These are phyloP conservation scores for Triops longicaudatus DNA, from an alignment of 1,140 invertebrate genomes.

Conservation along the genomic window DNA sequence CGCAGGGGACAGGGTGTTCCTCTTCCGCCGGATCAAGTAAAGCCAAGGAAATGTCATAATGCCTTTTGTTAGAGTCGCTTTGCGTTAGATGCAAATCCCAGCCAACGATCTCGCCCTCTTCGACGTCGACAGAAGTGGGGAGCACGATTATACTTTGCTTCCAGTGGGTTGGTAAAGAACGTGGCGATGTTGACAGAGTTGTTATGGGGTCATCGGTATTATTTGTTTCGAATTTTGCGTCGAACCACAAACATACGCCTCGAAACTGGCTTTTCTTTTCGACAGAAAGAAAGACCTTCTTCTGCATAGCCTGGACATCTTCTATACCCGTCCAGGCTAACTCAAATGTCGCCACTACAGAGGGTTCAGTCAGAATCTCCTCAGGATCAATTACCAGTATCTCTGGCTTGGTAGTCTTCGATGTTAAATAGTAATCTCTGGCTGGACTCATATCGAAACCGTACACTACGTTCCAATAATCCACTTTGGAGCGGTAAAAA, in stretches of 20 bases:
- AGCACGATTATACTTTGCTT: constrained; percentile 79
- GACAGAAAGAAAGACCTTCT: constrained; percentile 40
- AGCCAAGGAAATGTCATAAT: constrained; percentile 59
- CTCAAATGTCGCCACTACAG: constrained; percentile 38
- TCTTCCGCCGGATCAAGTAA: constrained; percentile 58
- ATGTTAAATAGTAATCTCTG: constrained; percentile 42
- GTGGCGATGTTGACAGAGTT: constrained; percentile 63
- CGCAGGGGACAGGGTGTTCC: constrained; percentile 66
- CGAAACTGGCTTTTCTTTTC: constrained; percentile 55
- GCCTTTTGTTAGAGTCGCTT: constrained; percentile 40
- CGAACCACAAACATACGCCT: constrained; percentile 52
- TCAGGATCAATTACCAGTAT: constrained; percentile 33
- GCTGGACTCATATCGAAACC: constrained; percentile 56
- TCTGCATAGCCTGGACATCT: constrained; percentile 36
- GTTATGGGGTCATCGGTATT: constrained; percentile 37
- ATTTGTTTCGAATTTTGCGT: constrained; percentile 36
- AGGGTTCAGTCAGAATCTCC: constrained; percentile 42
- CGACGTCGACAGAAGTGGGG: constrained; percentile 36
- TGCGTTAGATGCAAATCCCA: constrained; percentile 54
- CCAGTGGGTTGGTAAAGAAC: constrained; percentile 80
- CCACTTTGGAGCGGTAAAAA: constrained; percentile 45
- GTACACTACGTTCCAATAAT: constrained; percentile 54
- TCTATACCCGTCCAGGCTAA: constrained; percentile 34
- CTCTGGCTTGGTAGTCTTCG: constrained; percentile 32
- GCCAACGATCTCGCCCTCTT: constrained; percentile 53